Evolutionary conservation across 2,888 invertebrate genomes (phyloP), one percentile per base, ranked within the genome.

Genomic region (Xestia ashworthii): DNA sequence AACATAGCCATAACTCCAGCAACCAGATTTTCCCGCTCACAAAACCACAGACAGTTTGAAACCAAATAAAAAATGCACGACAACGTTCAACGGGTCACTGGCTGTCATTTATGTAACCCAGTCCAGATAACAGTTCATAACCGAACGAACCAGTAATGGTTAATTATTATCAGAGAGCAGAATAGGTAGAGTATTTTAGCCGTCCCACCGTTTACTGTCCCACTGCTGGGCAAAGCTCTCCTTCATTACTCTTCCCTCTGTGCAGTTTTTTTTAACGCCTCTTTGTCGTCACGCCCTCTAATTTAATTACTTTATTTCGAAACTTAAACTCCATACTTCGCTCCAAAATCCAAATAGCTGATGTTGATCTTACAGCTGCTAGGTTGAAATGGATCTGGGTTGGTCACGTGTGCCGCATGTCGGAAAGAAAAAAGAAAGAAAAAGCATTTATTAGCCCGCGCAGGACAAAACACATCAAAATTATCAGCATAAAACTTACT

Each of bases 71-170:
- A 80, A 66, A 71, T 78, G 16, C 48, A 66, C 60, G 50, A 71
- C 67, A 48, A 4, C 41, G 48, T 65, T 68, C 62, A 46, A 60
- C 44, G 70, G 80, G 53, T 76, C 64, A 78, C 71, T 66, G 66
- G 75, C 82, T 78, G 80, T 78, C 76, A 85, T 79, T 72, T 69
- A 80, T 73, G 67, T 66, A 81, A 71, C 55, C 68, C 41, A 38
- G 62, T 50, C 46, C 53, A 53, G 62, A 71, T 77, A 66, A 71
- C 77, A 71, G 77, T 74, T 70, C 65, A 76, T 69, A 80, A 69
- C 68, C 69, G 53, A 74, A 64, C 25, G 25, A 19, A 68, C 55
- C 48, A 84, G 78, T 82, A 86, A 81, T 81, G 74, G 76, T 81
- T 78, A 75, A 84, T 88, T 80, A 82, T 77, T 78, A 60, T 74